Conservation (phyloP, 1,140 invertebrate species). For the Atta texana region DNA sequence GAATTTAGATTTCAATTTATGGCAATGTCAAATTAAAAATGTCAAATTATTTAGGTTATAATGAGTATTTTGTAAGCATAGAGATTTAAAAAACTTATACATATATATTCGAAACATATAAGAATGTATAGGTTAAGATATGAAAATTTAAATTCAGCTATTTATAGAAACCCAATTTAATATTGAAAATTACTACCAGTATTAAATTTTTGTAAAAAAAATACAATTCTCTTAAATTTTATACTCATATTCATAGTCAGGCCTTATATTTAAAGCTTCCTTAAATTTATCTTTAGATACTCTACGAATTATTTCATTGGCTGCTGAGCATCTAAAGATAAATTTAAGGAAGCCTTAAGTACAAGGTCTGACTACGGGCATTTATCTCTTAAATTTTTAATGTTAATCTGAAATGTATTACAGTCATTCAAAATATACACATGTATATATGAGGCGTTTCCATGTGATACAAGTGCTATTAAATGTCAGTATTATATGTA, state of each 20-base stretch:
- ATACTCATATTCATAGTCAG: not conserved
- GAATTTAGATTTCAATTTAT: not conserved
- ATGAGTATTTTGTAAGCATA: not conserved
- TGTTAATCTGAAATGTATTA: not conserved
- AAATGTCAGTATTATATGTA: not conserved
- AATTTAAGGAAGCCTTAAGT: too few relatives aligned
- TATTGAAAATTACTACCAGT: too few relatives aligned
- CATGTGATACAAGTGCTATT: not conserved
- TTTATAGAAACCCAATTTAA: too few relatives aligned
- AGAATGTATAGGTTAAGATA: not conserved
- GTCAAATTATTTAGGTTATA: not conserved
- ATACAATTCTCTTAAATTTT: not conserved
- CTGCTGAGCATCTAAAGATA: too few relatives aligned
- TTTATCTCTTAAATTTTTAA: too few relatives aligned
- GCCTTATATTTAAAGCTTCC: too few relatives aligned
- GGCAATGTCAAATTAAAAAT: not conserved
- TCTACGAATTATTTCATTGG: too few relatives aligned
- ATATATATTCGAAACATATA: too few relatives aligned
- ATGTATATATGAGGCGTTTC: not conserved
- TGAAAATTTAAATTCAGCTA: not conserved
- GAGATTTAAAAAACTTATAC: not conserved
- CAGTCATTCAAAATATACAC: not conserved
- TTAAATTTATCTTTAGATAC: too few relatives aligned
- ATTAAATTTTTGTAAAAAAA: not conserved
- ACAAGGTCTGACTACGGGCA: too few relatives aligned